Evolutionary conservation across 2,888 invertebrate species (phyloP).

Genomic region (Kryphioiulus occultus): DNA sequence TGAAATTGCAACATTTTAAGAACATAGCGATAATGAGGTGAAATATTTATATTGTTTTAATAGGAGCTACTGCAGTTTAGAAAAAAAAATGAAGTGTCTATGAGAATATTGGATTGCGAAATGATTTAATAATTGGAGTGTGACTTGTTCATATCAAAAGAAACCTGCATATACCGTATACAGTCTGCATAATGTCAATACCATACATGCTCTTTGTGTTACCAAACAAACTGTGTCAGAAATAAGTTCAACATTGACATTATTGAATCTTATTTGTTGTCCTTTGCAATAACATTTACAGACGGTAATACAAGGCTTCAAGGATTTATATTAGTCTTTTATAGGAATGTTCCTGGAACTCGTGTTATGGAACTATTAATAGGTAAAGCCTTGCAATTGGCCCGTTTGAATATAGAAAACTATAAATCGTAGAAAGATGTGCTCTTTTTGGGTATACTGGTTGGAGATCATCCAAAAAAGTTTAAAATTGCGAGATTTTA

Average conservation of each 20-base stretch:
- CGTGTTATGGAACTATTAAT: neutral
- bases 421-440: neutral
- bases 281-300: neutral
- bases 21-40: neutral
- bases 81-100: neutral
- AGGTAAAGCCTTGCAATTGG: neutral
- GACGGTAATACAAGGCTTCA: neutral
- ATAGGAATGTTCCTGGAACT: neutral
- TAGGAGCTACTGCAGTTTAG: neutral
- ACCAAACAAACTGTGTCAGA: too few relatives aligned
- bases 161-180: neutral
- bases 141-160: neutral
- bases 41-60: neutral
- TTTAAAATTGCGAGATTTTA: neutral
- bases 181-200: too few relatives aligned
- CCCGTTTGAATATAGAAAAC: neutral
- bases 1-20: constrained; percentile 2
- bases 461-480: neutral
- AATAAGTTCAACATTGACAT: too few relatives aligned
- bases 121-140: neutral
- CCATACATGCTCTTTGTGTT: too few relatives aligned
- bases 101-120: neutral
- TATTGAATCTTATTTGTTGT: neutral
- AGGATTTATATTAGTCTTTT: too few relatives aligned
- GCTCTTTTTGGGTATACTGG: neutral